Evolutionary conservation across 2,888 invertebrate genomes (phyloP), one percentile per base, ranked within the genome.

Genomic region (Pseudococcus viburni): DNA sequence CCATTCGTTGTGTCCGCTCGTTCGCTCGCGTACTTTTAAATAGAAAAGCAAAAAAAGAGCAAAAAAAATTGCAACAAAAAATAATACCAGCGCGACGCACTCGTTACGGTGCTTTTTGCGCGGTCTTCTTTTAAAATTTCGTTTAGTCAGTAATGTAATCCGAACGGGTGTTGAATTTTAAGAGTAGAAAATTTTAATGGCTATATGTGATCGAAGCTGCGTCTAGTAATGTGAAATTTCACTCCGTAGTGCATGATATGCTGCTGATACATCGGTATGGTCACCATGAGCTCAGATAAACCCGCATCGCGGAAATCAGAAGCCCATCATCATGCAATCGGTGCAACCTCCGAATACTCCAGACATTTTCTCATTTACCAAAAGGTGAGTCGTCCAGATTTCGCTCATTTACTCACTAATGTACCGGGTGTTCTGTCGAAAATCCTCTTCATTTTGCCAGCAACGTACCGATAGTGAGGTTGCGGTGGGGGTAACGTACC

Each of bases 281-380:
- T 88, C 73, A 88, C 88, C 26, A 88, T 88, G 88, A 88, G 51
- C 84, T 88, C 84, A 68, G 88, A 84, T 59, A 88, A 88, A 84
- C 55, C 84, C 68, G 84, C 84, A 22, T 68, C 83, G 68, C 83
- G 68, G 68, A 88, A 88, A 68, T 64, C 59, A 42, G 88, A 84
- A 46, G 59, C 22, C 19, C 33, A 84, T 84, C 88, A 88, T 64
- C 88, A 84, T 59, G 73, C 39, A 12, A 64, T 64, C 55, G 22
- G 83, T 22, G 22, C 59, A 9, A 59, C 26, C 68, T 48, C 73
- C 6, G 84, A 84, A 12, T 84, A 84, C 26, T 84, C 84, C n/a
- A 59, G 80, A n/a, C 59, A 85, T 77, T 84, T 88, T 8, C 84
- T 88, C 19, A 19, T 84, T 19, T 84, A 84, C 59, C 83, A 88